These are phyloP conservation scores for Biston betularia DNA, from an alignment of 2,888 invertebrate genomes.

Conservation along the genomic window DNA sequence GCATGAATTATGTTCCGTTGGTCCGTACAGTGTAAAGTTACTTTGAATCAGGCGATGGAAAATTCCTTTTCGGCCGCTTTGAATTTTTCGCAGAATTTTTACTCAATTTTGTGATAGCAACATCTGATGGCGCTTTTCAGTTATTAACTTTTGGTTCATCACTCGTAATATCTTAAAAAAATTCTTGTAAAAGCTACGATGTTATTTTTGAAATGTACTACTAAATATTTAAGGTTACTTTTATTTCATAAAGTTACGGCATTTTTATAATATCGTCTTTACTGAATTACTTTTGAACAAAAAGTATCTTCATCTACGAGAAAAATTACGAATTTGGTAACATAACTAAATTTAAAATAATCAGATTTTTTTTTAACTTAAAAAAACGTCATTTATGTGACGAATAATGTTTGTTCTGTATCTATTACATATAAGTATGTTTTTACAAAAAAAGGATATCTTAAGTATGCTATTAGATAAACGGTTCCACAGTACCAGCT, in stretches of 20 bases:
- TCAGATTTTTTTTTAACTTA: too few species aligned
- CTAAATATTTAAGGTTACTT: background rate
- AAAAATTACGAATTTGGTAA: too few species aligned
- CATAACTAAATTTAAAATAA: too few species aligned
- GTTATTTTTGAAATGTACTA: background rate
- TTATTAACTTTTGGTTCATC: constrained; percentile 24
- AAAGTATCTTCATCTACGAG: too few species aligned
- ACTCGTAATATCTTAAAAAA: constrained; percentile 1
- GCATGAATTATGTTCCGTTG: constrained; percentile 76
- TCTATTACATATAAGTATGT: too few species aligned
- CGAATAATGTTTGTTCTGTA: too few species aligned
- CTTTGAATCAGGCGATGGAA: constrained; percentile 69
- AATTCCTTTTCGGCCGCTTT: constrained; percentile 56
- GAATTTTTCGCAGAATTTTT: constrained; percentile 44
- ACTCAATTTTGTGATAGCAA: constrained; percentile 29
- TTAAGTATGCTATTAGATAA: too few species aligned
- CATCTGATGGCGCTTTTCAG: constrained; percentile 28
- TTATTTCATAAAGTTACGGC: background rate
- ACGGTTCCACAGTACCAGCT: too few species aligned
- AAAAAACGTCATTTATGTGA: too few species aligned
- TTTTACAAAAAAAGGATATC: too few species aligned
- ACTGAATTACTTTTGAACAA: too few species aligned
- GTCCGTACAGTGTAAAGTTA: constrained; percentile 71
- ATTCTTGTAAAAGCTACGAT: background rate
- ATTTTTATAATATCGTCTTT: background rate